phyloP scores from a whole-genome alignment of 2,888 invertebrate species.

The Drosophila flavopinicola region DNA sequence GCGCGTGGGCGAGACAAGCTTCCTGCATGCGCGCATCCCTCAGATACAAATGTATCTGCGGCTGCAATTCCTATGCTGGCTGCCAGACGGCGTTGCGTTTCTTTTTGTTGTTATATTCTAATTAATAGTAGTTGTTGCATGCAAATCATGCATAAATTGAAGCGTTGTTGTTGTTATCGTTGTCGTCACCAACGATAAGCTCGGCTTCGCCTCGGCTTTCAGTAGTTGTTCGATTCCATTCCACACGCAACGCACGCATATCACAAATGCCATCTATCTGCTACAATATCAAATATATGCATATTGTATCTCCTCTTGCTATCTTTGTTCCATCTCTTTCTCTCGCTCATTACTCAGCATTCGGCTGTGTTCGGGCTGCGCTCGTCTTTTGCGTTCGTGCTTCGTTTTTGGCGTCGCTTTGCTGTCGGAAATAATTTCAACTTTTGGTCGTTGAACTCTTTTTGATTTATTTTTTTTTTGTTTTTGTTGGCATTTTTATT shows the following conservation, averaged over 20 bases:
- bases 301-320: constrained; percentile 47
- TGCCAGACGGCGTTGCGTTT: background rate
- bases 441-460: constrained; percentile 78
- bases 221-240: constrained; percentile 12
- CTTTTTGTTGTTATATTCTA: constrained; percentile 46
- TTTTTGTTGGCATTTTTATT: no score
- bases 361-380: constrained; percentile 19
- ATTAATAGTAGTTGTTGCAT: constrained; percentile 60
- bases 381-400: constrained; percentile 23
- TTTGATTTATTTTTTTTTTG: constrained; percentile 69
- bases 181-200: constrained; percentile 52
- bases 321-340: background rate
- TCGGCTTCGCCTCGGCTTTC: constrained; percentile 4
- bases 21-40: constrained; percentile 52
- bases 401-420: constrained; percentile 23
- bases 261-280: constrained; percentile 45
- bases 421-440: constrained; percentile 72
- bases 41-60: constrained; percentile 32
- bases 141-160: constrained; percentile 69
- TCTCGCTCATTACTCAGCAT: background rate
- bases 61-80: constrained; percentile 18
- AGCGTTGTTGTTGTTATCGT: constrained; percentile 19
- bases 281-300: constrained; percentile 36
- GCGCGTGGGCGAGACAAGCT: constrained; percentile 68
- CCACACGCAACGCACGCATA: constrained; percentile 64